Conservation (phyloP, 2,797 vertebrate genomes). For the Phataginus tetradactyla region DNA sequence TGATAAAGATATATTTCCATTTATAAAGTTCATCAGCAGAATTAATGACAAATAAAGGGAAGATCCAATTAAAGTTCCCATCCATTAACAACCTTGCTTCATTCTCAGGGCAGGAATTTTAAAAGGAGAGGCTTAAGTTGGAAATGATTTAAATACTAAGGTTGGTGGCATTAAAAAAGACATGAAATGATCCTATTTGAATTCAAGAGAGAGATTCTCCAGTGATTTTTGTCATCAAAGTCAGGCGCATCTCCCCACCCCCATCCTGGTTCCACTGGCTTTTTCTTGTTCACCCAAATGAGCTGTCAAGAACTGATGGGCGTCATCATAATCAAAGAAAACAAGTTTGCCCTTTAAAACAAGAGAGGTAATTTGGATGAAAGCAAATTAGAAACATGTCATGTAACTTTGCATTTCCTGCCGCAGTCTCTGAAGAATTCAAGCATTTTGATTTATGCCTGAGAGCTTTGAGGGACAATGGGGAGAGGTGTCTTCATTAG, state of each 20-base stretch:
- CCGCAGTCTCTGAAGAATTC: not conserved
- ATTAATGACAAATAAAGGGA: constrained; percentile 73
- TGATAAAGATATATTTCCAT: constrained; percentile 77
- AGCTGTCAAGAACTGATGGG: constrained; percentile 68
- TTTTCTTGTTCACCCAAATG: constrained; percentile 68
- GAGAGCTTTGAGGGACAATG: not conserved
- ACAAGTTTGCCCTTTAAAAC: constrained; percentile 78
- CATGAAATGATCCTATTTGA: constrained; percentile 52
- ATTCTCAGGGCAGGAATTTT: constrained; percentile 60
- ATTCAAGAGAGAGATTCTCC: constrained; percentile 59
- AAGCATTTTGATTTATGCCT: constrained; percentile 46
- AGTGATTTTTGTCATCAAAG: constrained; percentile 8
- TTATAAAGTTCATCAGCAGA: constrained; percentile 75
- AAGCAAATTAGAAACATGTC: constrained; percentile 75
- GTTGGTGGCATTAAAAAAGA: constrained; percentile 63
- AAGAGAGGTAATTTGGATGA: constrained; percentile 76
- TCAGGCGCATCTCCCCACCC: not conserved
- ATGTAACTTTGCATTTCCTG: not conserved
- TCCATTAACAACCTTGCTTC: constrained; percentile 42
- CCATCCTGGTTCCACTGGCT: not conserved
- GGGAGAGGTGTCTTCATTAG: not conserved
- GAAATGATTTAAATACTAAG: constrained; percentile 65
- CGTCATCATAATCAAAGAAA: constrained; percentile 64
- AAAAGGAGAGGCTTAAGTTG: constrained; percentile 35
- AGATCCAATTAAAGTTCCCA: constrained; percentile 57